Base-by-base conservation (phyloP, 2,888 invertebrate genomes). In the Escarpia spicata region DNA sequence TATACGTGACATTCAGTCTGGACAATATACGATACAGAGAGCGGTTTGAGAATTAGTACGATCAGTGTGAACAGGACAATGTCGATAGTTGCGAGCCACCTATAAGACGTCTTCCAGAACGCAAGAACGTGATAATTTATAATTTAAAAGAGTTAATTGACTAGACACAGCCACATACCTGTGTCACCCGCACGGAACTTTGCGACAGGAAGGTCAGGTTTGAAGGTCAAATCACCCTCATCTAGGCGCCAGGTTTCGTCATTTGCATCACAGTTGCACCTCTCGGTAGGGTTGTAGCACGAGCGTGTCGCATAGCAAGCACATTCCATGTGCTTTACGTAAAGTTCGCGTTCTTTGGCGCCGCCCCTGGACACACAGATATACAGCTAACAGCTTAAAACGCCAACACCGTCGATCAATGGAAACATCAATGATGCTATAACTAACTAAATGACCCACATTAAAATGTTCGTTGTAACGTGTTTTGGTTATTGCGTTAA, bases 191-290 rank as follows among this genome's bases (percentile, higher is more conserved):
- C 58, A 43, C 19, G 43, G 31, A 92, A 43, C 12, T 10, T 9
- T 12, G 12, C 26, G 75, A 92, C 44, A 31, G 92, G 92, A 19
- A 92, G 92, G 75, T 92, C 89, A 43, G 60, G 75, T 37, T 75
- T 58, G 43, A 31, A 43, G 43, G 92, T 89, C 31, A 92, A 15
- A 19, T 92, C 43, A 15, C 92, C 92, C 75, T 52, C 52, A 43
- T 92, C 92, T 37, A 43, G 0, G n/a, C 92, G 60, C 92, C 92
- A 92, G 6, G 26, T 26, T 2, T 58, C 44, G 75, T 92, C 92
- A 52, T 92, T 92, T 2, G 15, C 26, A 89, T 92, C 92, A 43
- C 92, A 92, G 92, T 92, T 92, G 43, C 92, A 92, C 19, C 43
- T 26, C 31, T 89, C 31, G 12, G n/a, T 19, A 12, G 43, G 60